phyloP scores from a whole-genome alignment of 2,797 vertebrate genomes.

The Agapornis canus region DNA sequence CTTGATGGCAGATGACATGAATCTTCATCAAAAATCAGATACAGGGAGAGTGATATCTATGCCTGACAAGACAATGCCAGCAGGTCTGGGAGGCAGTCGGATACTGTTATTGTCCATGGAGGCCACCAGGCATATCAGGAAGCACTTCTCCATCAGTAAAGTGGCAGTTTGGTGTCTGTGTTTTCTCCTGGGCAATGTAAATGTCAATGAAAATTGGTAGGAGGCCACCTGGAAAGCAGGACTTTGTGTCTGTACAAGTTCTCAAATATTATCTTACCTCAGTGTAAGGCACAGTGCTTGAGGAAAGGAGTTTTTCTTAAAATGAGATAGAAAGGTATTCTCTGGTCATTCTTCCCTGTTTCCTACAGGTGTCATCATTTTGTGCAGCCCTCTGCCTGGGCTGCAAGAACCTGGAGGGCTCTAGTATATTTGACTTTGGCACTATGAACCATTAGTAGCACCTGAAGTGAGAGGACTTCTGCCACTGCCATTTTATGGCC shows the following conservation, averaged over 20 bases:
- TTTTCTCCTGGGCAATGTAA: not conserved
- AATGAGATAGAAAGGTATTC: not conserved
- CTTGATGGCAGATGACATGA: not conserved
- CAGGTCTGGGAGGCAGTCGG: not conserved
- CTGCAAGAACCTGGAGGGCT: not conserved
- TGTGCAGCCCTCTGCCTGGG: not conserved
- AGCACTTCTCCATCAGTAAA: not conserved
- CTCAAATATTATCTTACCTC: not conserved
- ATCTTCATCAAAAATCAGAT: not conserved
- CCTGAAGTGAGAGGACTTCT: not conserved
- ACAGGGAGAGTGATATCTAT: not conserved
- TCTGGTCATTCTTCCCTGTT: not conserved
- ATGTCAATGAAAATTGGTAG: not conserved
- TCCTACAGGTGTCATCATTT: not conserved
- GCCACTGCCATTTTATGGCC: not conserved
- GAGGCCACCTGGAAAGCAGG: not conserved
- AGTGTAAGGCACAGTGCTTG: not conserved
- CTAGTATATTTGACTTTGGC: not conserved
- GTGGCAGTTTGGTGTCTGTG: not conserved
- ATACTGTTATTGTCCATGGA: not conserved
- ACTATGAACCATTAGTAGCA: not conserved
- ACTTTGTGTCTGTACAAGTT: not conserved
- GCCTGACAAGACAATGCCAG: not conserved
- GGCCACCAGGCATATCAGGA: not conserved
- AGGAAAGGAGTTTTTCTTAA: not conserved